Conservation (phyloP, 2,888 invertebrate species). For the Heliconius aoede region DNA sequence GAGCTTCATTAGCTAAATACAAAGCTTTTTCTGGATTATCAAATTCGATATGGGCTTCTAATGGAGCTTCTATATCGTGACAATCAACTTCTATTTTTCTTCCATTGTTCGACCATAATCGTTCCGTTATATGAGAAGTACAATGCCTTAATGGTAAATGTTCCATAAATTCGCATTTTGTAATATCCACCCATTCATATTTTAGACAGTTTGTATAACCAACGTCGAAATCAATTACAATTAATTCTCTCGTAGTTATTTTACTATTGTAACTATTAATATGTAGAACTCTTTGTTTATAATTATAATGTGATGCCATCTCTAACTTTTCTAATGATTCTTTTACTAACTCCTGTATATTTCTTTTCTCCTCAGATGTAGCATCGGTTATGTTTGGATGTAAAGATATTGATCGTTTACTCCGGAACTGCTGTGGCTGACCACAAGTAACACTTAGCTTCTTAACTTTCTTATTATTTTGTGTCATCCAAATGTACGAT, state of each 20-base stretch:
- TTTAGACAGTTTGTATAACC: conserved; percentile 74
- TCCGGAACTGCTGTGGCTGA: conserved; percentile 45
- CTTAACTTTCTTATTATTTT: conserved; percentile 58
- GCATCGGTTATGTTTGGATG: conserved; percentile 50
- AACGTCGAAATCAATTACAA: conserved; percentile 73
- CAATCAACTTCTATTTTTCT: conserved; percentile 68
- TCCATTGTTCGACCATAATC: conserved; percentile 68
- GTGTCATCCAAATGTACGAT: conserved; percentile 60
- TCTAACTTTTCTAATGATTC: conserved; percentile 70
- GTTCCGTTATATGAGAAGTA: conserved; percentile 65
- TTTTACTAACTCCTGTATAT: conserved; percentile 62
- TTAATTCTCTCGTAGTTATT: conserved; percentile 66
- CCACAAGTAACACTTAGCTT: conserved; percentile 56
- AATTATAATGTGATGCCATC: conserved; percentile 65
- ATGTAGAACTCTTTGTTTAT: conserved; percentile 68
- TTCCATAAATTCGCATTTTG: conserved; percentile 67
- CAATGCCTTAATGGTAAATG: conserved; percentile 73
- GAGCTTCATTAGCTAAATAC: conserved; percentile 64
- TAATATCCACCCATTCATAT: conserved; percentile 68
- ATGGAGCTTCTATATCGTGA: conserved; percentile 67
- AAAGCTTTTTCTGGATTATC: conserved; percentile 65
- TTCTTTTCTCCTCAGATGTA: conserved; percentile 56
- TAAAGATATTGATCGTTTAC: conserved; percentile 56
- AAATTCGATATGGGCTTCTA: conserved; percentile 66
- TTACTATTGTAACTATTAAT: conserved; percentile 68